Conservation (phyloP, 2,888 invertebrate species). For the Patella pellucida region DNA sequence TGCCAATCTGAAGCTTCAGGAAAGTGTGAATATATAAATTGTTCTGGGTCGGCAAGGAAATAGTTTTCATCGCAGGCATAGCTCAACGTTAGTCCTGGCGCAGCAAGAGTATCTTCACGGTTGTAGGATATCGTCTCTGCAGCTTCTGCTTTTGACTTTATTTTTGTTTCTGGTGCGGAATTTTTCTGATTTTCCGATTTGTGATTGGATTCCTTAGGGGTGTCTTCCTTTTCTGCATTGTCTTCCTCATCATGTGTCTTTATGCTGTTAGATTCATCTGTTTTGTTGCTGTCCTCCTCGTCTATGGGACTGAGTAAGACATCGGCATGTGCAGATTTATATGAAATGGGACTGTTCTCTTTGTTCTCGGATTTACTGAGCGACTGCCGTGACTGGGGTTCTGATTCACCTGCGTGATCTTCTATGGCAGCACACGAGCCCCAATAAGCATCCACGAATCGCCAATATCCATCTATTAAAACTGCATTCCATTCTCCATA, state of each 20-base stretch:
- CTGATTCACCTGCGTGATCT: constrained; percentile 39
- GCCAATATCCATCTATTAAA: constrained; percentile 57
- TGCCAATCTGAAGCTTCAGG: constrained; percentile 61
- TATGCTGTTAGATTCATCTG: neutral
- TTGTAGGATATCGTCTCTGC: neutral
- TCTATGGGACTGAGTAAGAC: neutral
- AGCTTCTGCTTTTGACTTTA: neutral
- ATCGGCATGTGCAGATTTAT: too few species aligned
- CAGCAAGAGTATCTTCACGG: neutral
- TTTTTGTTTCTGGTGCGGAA: neutral
- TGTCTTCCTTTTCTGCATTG: constrained; percentile 18
- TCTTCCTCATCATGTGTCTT: constrained; percentile 16
- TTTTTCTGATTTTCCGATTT: neutral
- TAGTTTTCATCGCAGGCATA: constrained; percentile 63
- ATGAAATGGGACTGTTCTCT: too few species aligned
- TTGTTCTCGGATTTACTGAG: too few species aligned
- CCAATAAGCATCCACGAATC: constrained; percentile 65
- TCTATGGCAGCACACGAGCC: constrained; percentile 53
- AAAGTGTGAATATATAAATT: constrained; percentile 58
- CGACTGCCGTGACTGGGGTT: neutral
- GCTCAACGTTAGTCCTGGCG: constrained; percentile 28
- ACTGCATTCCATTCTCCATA: constrained; percentile 68
- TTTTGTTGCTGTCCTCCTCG: constrained; percentile 16
- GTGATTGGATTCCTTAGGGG: neutral
- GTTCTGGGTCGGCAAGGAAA: constrained; percentile 64